Conservation (phyloP, 2,113 vertebrate genomes). For the Psittacus erithacus region DNA sequence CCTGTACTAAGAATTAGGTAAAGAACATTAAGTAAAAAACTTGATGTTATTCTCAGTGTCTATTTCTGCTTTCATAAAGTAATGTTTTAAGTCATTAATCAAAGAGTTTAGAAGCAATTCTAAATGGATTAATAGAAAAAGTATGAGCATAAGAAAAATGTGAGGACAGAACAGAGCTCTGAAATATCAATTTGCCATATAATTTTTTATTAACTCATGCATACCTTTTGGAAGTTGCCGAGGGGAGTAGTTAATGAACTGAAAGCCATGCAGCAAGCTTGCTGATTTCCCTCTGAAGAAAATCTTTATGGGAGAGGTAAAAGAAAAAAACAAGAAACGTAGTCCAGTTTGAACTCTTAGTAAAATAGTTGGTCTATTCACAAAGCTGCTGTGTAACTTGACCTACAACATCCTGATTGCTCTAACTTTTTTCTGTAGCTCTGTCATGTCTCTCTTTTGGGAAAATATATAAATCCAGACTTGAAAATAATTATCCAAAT, state of each 20-base stretch:
- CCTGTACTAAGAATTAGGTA: neutral
- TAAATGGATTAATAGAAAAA: neutral
- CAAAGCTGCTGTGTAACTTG: neutral
- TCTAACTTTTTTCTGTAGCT: neutral
- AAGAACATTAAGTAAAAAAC: neutral
- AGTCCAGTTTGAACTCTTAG: neutral
- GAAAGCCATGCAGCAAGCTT: neutral
- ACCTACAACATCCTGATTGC: neutral
- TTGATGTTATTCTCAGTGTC: neutral
- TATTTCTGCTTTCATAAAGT: constrained; percentile 7
- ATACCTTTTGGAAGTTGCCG: neutral
- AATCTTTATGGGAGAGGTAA: neutral
- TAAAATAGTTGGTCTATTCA: neutral
- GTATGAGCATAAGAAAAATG: neutral
- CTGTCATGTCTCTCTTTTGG: neutral
- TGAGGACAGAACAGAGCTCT: neutral
- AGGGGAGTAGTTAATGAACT: neutral
- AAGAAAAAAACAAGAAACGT: neutral
- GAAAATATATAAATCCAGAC: neutral
- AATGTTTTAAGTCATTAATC: neutral
- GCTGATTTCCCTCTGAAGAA: neutral
- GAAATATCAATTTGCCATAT: neutral
- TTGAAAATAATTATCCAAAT: neutral
- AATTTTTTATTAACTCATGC: neutral
- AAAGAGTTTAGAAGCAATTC: neutral